Base-by-base conservation (phyloP, 2,113 vertebrate genomes). In the Cyanistes caeruleus region DNA sequence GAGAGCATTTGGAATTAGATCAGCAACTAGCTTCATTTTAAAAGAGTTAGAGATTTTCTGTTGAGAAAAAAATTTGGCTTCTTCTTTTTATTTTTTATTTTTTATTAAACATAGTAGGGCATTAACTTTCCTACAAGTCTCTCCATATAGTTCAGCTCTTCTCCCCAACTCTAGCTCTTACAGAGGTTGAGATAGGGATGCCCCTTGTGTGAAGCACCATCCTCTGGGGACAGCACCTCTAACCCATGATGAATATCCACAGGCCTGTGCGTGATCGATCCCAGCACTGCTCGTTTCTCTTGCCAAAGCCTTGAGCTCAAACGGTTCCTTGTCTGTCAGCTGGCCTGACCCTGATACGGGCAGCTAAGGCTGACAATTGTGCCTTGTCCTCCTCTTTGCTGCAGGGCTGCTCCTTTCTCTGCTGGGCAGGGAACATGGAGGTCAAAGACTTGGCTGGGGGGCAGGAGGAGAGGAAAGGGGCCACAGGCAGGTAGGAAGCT, bases 1-100 rank as follows among this genome's bases (percentile, higher is more conserved):
- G 88, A 76, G 86, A 97, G 82, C 91, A 93, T 91, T 95, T 94
- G 79, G 90, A 97, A 97, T 95, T 94, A 96, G 91, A 96, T 93
- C 80, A 87, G 85, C 83, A 85, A 88, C 72, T 82, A 82, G 37
- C 62, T 93, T 97, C 13, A 68, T 91, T 96, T 97, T 81, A 79
- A 95, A 95, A 89, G 63, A 94, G 70, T 55, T 89, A 84, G 69
- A 93, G 41, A 62, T 82, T 93, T 91, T 91, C 43, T 89, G 79
- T 62, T 21, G 37, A 79, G 68, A 69, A 82, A 89, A 90, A 44
- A 70, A 56, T 3, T 10, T 8, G 7, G 13, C 20, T 9, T 53
- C 18, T 21, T 39, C 43, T 18, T 39, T 28, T 35, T 13, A 17
- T 19, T 25, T 44, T 52, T 39, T 39, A 39, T n/a, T 15, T 24